Evolutionary conservation across 2,113 vertebrate genomes (phyloP), one percentile per base, ranked within the genome.

Genomic region (Hylia prasina): DNA sequence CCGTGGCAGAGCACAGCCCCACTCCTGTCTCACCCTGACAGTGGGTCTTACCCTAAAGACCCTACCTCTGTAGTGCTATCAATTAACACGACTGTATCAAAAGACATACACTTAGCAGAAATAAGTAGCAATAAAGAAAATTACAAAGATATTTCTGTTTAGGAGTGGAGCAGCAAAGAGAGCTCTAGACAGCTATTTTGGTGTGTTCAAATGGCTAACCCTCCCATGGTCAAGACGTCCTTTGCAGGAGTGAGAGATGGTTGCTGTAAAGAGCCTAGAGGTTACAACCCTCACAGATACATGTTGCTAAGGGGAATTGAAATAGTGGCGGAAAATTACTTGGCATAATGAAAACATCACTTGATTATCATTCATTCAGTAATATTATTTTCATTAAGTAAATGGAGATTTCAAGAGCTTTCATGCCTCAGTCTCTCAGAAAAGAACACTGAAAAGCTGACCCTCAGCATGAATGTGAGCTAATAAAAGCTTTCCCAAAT

Each of bases 311-410:
- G 73, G 82, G 92, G 89, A 96, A 85, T 82, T 4, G 27, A 95
- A 96, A 93, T 65, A 53, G 76, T 68, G 58, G 73, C 44, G 64
- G 87, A 95, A 97, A 96, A 94, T 93, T 93, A 66, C 96, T 90
- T 87, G 79, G 71, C 64, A 56, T 96, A 97, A 97, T 94, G 94
- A 96, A 97, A 97, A 92, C 51, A 95, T 93, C 76, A 50, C 89
- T 96, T 95, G 94, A 95, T 97, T 95, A 90, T 93, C 91, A 91
- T 95, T 97, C 90, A 84, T 95, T 89, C 88, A 79, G 88, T 89
- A 94, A 97, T 97, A 96, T 95, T 96, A 93, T 97, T 97, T 97
- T 95, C 94, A 97, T 96, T 97, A 97, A 94, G 94, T 57, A 94
- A 95, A 95, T 88, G 71, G 90, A 86, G 84, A 94, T 96, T 97